Conservation (phyloP, 2,113 vertebrate species). For the Albula goreensis region DNA sequence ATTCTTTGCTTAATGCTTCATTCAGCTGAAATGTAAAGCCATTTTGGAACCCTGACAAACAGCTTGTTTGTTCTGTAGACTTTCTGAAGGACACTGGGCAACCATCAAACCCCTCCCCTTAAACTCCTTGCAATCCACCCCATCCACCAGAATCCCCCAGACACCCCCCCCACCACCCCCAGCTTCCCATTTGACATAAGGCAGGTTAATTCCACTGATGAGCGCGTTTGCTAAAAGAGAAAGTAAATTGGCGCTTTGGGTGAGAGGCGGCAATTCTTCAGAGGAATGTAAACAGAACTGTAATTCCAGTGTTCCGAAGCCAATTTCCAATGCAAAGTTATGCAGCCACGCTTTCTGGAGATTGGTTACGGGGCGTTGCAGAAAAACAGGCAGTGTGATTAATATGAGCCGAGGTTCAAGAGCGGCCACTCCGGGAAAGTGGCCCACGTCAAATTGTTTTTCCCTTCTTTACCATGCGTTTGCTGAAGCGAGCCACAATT, state of each 20-base stretch:
- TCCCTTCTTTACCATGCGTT: neutral
- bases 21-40: neutral
- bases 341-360: conserved; percentile 60
- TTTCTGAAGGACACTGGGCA: neutral
- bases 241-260: conserved; percentile 42
- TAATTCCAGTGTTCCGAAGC: conserved; percentile 59
- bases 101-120: neutral
- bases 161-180: neutral
- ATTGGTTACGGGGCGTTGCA: conserved; percentile 65
- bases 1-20: neutral
- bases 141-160: neutral
- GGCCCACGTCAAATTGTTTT: neutral
- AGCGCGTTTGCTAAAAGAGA: conserved; percentile 38
- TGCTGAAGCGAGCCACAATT: neutral
- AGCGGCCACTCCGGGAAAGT: conserved; percentile 50
- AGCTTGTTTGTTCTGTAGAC: neutral
- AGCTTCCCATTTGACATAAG: neutral
- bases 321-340: conserved; percentile 69
- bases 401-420: conserved; percentile 64
- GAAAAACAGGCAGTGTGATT: conserved; percentile 59
- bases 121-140: too few species aligned
- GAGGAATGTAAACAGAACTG: conserved; percentile 59
- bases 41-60: neutral
- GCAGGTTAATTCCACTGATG: conserved; percentile 32
- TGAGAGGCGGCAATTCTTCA: conserved; percentile 53